Base-by-base conservation (phyloP, 2,888 invertebrate genomes). In the Nebria salina region DNA sequence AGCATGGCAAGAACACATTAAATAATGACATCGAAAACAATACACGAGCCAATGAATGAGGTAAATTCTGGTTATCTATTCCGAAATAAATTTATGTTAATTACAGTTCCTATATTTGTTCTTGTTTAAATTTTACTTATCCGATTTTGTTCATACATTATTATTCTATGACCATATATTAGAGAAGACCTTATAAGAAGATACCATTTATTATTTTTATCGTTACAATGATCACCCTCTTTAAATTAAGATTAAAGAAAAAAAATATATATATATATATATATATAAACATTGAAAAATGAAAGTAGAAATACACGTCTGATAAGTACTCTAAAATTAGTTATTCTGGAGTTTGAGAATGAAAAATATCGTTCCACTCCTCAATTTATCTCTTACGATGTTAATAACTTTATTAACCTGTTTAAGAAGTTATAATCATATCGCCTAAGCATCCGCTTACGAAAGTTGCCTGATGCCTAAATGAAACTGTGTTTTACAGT, bases 341-440 rank as follows among this genome's bases (percentile, higher is more conserved):
- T 54, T 11, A 54, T 13, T 2, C 13, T 54, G 54, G 54, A 54
- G 54, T 13, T 7, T 54, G 2, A 54, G 54, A 54, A 54, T 54
- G 54, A 54, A 54, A 11, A 54, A 54, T 54, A 54, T 13, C 54
- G 54, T 13, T 8, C 11, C 13, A 54, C 54, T 54, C 6, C 13
- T 54, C 54, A 54, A 54, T 54, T 54, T 54, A 54, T 54, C 54
- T 54, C 54, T 54, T 54, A 13, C 15, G 20, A 68, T 68, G 20
- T 68, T 68, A 26, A 68, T 68, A 68, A 26, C 68, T 25, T 68
- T 68, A 68, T 68, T 68, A 25, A 68, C 68, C n/a, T 68, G 68
- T 68, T 68, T 68, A 68, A 68, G 68, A 68, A 68, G 68, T 68
- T 68, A 68, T 68, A 68, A 68, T 68, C 68, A 68, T 26, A 26